phyloP scores from a whole-genome alignment of 2,888 invertebrate species.

The Nudaria mundana region DNA sequence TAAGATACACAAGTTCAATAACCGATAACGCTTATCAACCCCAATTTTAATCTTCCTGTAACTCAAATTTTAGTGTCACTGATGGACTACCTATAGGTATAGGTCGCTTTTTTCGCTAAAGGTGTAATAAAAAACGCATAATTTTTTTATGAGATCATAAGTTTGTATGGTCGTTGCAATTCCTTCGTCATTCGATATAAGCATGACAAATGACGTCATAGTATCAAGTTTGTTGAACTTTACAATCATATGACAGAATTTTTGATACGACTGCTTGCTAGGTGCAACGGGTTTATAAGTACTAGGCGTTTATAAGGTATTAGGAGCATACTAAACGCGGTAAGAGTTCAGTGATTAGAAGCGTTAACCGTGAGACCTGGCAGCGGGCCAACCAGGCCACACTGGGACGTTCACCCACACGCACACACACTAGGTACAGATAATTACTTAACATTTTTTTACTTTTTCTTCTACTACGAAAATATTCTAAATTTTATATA shows the following conservation, averaged over 20 bases:
- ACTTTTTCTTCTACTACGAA: constrained; percentile 42
- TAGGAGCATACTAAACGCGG: constrained; percentile 67
- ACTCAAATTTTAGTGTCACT: constrained; percentile 28
- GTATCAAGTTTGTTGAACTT: constrained; percentile 33
- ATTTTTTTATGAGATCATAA: no score
- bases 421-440: constrained; percentile 47
- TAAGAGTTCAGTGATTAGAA: constrained; percentile 69
- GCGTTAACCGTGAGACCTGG: constrained; percentile 76
- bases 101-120: no score
- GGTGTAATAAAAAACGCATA: no score
- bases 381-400: constrained; percentile 72
- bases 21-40: constrained; percentile 63
- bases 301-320: constrained; percentile 71
- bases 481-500: constrained; percentile 38
- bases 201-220: constrained; percentile 22
- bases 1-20: constrained; percentile 54
- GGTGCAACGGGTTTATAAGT: constrained; percentile 52
- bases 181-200: constrained; percentile 9
- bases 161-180: no score
- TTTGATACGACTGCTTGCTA: constrained; percentile 33
- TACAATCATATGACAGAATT: constrained; percentile 17
- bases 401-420: constrained; percentile 71
- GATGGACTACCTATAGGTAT: constrained; percentile 43
- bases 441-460: constrained; percentile 64
- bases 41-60: constrained; percentile 47